phyloP scores from a whole-genome alignment of 2,888 invertebrate genomes.

The Tipula unca region DNA sequence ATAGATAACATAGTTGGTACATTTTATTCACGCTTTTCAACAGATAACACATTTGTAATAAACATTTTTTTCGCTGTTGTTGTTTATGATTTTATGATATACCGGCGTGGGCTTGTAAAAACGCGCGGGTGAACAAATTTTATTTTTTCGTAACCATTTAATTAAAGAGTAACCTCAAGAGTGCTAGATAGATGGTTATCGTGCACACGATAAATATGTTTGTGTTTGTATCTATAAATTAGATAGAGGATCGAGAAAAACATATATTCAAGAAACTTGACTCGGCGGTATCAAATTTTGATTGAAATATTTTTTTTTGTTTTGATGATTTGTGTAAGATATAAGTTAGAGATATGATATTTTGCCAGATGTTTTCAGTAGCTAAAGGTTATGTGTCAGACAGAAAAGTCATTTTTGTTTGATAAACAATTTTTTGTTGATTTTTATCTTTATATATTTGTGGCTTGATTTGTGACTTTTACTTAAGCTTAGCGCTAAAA shows the following conservation, averaged over 20 bases:
- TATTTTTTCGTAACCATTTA: background rate
- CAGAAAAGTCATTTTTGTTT: background rate
- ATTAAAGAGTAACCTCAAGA: background rate
- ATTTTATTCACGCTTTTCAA: background rate
- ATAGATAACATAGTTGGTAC: background rate
- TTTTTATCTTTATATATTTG: too few relatives aligned
- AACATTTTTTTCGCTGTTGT: background rate
- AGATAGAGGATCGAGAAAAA: background rate
- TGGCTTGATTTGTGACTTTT: too few relatives aligned
- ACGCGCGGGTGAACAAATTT: background rate
- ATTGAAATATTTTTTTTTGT: background rate
- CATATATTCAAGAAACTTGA: background rate
- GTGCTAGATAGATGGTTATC: background rate
- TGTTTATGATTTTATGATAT: background rate
- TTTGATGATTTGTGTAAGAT: background rate
- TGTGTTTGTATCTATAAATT: background rate
- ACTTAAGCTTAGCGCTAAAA: too few relatives aligned
- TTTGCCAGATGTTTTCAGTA: background rate
- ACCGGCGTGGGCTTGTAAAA: background rate
- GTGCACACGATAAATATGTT: background rate
- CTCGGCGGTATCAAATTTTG: background rate
- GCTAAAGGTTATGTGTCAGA: background rate
- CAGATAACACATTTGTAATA: background rate
- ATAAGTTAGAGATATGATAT: background rate
- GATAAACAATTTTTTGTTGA: too few relatives aligned